phyloP scores from a whole-genome alignment of 2,113 vertebrate species.

The Parotia lawesii region DNA sequence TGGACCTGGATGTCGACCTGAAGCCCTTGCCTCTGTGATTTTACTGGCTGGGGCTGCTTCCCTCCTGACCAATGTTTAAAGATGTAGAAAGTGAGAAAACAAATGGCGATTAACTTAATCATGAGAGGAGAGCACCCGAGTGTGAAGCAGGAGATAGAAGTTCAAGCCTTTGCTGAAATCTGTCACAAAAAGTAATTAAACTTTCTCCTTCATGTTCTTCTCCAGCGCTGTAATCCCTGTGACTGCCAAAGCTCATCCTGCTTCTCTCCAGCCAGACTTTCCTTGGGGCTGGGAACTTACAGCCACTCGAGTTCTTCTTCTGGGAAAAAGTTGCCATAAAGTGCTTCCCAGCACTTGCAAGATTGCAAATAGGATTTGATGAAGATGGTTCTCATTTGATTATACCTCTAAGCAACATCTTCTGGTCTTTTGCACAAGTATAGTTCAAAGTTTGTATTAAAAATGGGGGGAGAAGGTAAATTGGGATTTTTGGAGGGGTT shows the following conservation, averaged over 20 bases:
- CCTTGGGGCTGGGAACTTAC: background rate
- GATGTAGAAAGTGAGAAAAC: background rate
- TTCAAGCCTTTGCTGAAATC: background rate
- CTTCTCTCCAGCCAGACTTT: background rate
- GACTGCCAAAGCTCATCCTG: background rate
- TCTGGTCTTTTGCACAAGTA: background rate
- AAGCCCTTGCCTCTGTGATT: background rate
- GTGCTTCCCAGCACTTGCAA: background rate
- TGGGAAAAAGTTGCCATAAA: background rate
- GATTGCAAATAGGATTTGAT: background rate
- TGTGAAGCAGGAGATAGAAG: background rate
- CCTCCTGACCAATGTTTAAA: background rate
- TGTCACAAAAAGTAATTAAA: background rate
- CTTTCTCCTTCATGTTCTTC: background rate
- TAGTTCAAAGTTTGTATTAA: background rate
- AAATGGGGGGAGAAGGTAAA: rapidly evolving
- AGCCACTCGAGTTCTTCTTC: background rate
- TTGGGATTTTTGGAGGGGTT: background rate
- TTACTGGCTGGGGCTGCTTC: background rate
- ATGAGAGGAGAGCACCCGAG: background rate
- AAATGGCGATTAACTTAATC: background rate
- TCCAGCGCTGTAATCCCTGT: background rate
- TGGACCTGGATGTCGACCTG: background rate
- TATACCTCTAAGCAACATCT: background rate
- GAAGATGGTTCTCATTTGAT: background rate